Conservation (phyloP, 92 coral and sea anemone species). For the Epizoanthus scotinus region DNA sequence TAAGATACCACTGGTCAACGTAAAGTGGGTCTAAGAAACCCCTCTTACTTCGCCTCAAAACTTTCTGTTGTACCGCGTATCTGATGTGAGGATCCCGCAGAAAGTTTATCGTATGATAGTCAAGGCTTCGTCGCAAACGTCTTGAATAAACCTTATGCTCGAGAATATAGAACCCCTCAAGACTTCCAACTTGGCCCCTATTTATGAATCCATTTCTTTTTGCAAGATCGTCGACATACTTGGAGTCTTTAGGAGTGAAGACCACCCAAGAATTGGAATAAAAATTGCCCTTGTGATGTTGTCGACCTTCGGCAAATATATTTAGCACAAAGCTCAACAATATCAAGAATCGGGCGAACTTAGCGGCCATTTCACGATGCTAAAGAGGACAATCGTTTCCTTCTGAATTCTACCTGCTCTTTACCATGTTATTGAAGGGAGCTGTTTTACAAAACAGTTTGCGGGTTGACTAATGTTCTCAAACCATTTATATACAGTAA, state of each 20-base stretch:
- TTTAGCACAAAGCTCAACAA: slow-evolving; percentile 31
- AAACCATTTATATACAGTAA: no score
- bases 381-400: slow-evolving; percentile 3
- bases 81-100: slow-evolving; percentile 74
- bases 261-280: slow-evolving; percentile 98
- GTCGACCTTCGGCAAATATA: slow-evolving; percentile 34
- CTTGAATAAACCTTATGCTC: slow-evolving; percentile 70
- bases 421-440: slow-evolving; percentile 6
- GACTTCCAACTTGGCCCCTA: slow-evolving; percentile 82
- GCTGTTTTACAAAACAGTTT: slow-evolving; percentile 11
- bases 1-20: slow-evolving; percentile 92
- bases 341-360: slow-evolving; percentile 35
- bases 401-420: slow-evolving; percentile 36
- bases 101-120: slow-evolving; percentile 66
- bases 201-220: slow-evolving; percentile 77
- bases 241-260: slow-evolving; percentile 71
- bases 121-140: slow-evolving; percentile 77
- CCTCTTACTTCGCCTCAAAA: slow-evolving; percentile 81
- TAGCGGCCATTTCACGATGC: slow-evolving; percentile 34
- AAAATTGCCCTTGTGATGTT: slow-evolving; percentile 37
- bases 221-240: slow-evolving; percentile 87
- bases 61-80: slow-evolving; percentile 87
- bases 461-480: slow-evolving; percentile 16
- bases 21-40: slow-evolving; percentile 78
- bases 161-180: slow-evolving; percentile 78